Evolutionary conservation across 35 echinoderm and acorn worm genomes (phyloP).

Genomic region (Acanthaster planci): DNA sequence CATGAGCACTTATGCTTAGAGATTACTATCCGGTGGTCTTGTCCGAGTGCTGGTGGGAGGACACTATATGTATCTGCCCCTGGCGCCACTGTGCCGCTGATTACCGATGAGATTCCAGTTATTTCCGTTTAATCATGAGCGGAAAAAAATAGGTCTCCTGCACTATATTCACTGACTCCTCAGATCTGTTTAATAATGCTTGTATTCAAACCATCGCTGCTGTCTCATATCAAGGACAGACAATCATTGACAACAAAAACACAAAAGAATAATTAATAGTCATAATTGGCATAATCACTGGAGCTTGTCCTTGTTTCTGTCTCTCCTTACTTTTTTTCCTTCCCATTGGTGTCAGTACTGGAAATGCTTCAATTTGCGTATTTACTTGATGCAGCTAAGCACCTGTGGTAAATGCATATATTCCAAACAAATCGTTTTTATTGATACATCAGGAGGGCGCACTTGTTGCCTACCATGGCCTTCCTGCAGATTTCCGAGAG

Average conservation of each 20-base stretch:
- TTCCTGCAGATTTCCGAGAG: too few species aligned
- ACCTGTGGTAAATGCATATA: too few species aligned
- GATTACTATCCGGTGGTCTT: too few species aligned
- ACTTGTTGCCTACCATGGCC: too few species aligned
- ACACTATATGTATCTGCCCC: background rate
- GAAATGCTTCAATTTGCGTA: too few species aligned
- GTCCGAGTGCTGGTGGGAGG: background rate
- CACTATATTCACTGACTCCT: background rate
- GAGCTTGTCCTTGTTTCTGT: too few species aligned
- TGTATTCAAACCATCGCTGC: background rate
- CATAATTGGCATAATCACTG: background rate
- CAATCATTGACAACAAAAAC: background rate
- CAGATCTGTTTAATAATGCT: background rate
- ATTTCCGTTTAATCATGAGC: background rate
- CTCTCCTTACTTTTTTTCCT: too few species aligned
- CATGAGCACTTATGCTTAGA: too few species aligned
- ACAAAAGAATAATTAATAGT: slow-evolving; percentile 16
- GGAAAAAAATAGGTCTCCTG: background rate
- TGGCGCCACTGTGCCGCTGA: background rate
- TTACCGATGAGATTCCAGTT: background rate
- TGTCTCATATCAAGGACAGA: slow-evolving; percentile 9
- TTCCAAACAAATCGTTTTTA: too few species aligned
- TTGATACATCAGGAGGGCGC: too few species aligned
- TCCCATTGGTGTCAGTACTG: too few species aligned
- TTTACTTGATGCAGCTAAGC: too few species aligned